Conservation (phyloP, 2,888 invertebrate genomes). For the Chrysolina americana region DNA sequence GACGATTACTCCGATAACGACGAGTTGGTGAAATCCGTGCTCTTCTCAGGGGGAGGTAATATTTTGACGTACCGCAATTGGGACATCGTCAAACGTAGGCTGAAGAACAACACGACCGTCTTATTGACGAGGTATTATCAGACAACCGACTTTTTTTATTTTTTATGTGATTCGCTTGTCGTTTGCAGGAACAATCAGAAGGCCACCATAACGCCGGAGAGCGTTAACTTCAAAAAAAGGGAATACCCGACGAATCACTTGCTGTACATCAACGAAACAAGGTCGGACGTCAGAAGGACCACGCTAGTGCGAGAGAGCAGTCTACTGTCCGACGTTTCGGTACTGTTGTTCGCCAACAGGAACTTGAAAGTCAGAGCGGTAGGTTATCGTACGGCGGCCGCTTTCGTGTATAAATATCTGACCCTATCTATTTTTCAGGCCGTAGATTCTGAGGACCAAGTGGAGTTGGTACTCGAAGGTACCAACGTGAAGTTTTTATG, state of each 20-base stretch:
- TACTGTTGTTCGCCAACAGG: constrained; percentile 72
- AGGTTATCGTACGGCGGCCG: constrained; percentile 34
- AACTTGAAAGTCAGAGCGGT: constrained; percentile 60
- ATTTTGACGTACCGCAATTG: constrained; percentile 70
- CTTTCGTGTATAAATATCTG: constrained; percentile 13
- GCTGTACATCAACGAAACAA: constrained; percentile 74
- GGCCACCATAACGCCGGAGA: constrained; percentile 75
- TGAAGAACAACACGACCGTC: constrained; percentile 62
- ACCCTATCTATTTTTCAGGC: constrained; percentile 47
- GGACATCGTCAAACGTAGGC: constrained; percentile 72
- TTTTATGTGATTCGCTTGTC: too few relatives aligned
- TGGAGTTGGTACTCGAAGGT: constrained; percentile 64
- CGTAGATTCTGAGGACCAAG: constrained; percentile 54
- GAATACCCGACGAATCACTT: constrained; percentile 70
- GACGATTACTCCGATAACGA: constrained; percentile 72
- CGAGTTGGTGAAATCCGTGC: constrained; percentile 73
- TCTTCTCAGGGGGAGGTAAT: constrained; percentile 75
- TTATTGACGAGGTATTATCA: constrained; percentile 74
- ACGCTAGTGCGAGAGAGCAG: constrained; percentile 74
- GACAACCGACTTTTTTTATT: too few relatives aligned
- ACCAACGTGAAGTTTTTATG: constrained; percentile 67
- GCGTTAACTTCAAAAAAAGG: constrained; percentile 74
- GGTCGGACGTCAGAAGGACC: constrained; percentile 73
- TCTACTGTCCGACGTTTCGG: constrained; percentile 74
- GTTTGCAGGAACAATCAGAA: constrained; percentile 72